Evolutionary conservation across 2,113 vertebrate genomes (phyloP).

Genomic region (Saccopteryx bilineata): DNA sequence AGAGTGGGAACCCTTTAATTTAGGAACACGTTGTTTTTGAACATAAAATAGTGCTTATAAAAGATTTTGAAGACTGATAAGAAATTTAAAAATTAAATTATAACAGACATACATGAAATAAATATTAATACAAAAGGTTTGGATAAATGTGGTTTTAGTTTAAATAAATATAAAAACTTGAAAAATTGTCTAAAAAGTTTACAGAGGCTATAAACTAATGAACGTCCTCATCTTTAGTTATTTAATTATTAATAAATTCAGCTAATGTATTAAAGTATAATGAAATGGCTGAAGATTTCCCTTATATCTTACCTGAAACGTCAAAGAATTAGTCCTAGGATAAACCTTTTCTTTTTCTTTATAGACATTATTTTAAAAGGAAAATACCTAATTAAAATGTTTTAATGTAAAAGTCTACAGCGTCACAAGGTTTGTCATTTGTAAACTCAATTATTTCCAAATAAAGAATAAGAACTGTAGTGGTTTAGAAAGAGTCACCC

Average conservation of each 20-base stretch:
- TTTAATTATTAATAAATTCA: slow-evolving; percentile 7
- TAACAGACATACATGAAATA: background rate
- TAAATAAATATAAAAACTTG: background rate
- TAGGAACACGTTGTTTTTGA: background rate
- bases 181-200: slow-evolving; percentile 16
- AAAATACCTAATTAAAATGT: background rate
- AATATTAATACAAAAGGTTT: background rate
- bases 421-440: background rate
- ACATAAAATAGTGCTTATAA: slow-evolving; percentile 22
- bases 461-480: background rate
- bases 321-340: slow-evolving; percentile 18
- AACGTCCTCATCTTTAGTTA: background rate
- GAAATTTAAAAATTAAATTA: background rate
- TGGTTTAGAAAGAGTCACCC: background rate
- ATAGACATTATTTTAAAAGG: slow-evolving; percentile 37
- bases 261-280: background rate
- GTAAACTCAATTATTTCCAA: background rate
- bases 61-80: background rate
- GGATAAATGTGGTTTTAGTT: slow-evolving; percentile 14
- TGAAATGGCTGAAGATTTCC: background rate
- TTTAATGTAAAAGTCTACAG: slow-evolving; percentile 1
- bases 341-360: background rate
- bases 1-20: background rate
- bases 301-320: background rate
- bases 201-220: background rate